Conservation (phyloP, 2,113 vertebrate species). For the Centropristis striata region DNA sequence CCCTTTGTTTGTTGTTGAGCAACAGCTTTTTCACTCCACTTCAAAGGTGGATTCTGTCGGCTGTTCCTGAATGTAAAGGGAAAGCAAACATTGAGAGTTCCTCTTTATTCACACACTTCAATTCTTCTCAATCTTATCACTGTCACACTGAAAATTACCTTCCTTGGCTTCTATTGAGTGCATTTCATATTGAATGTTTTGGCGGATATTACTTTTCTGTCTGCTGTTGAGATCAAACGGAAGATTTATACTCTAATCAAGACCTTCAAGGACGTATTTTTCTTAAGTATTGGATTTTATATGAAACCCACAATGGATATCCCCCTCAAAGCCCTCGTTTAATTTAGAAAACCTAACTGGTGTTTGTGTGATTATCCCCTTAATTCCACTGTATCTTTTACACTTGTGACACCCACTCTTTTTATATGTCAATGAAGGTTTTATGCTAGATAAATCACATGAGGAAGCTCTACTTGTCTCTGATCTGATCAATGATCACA, state of each 20-base stretch:
- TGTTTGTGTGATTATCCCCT: conserved; percentile 51
- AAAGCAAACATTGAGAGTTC: conserved; percentile 61
- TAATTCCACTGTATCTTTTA: conserved; percentile 46
- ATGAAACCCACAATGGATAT: conserved; percentile 50
- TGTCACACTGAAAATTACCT: conserved; percentile 22
- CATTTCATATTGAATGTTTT: background rate
- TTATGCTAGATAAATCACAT: conserved; percentile 52
- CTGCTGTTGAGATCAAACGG: conserved; percentile 33
- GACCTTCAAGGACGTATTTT: background rate
- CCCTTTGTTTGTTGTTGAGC: conserved; percentile 82
- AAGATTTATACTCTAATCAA: conserved; percentile 12
- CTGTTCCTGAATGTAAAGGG: conserved; percentile 61
- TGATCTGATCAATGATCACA: conserved; percentile 70
- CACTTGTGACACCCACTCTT: conserved; percentile 7
- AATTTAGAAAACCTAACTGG: background rate
- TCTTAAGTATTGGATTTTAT: conserved; percentile 20
- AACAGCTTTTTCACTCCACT: conserved; percentile 77
- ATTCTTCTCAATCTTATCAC: conserved; percentile 9
- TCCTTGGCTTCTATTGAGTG: conserved; percentile 4
- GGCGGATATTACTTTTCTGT: conserved; percentile 23
- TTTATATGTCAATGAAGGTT: conserved; percentile 34
- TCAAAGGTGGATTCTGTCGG: conserved; percentile 73
- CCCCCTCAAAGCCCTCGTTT: conserved; percentile 37
- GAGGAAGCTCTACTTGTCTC: conserved; percentile 40
- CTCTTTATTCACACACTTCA: conserved; percentile 51